Conservation (phyloP, 2,797 vertebrate genomes). For the Liasis olivaceus region DNA sequence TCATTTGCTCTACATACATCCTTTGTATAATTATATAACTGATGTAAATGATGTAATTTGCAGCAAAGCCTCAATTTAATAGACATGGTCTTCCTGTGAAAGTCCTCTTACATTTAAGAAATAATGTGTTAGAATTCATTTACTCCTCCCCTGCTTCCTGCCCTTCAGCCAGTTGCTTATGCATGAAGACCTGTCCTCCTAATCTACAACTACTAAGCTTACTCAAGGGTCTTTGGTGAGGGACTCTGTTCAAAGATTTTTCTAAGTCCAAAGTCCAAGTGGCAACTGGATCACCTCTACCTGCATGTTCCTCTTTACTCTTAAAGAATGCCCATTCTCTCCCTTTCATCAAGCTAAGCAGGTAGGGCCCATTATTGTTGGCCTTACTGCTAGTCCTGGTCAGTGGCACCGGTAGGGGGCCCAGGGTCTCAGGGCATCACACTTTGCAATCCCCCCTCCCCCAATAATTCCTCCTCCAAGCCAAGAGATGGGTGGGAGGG, state of each 20-base stretch:
- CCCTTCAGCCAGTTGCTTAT: neutral
- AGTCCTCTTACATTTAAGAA: neutral
- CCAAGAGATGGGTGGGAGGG: neutral
- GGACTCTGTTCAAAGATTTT: neutral
- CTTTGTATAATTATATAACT: neutral
- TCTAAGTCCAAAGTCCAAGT: neutral
- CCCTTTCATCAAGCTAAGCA: neutral
- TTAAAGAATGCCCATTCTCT: neutral
- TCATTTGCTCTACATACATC: neutral
- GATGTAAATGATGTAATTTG: neutral
- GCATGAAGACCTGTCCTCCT: neutral
- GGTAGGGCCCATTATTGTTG: neutral
- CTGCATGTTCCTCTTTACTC: neutral
- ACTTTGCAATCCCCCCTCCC: neutral
- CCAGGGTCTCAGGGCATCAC: neutral
- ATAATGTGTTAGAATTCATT: neutral
- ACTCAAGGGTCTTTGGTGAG: neutral
- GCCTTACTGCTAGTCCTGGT: neutral
- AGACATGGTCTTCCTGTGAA: neutral
- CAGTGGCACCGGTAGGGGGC: neutral
- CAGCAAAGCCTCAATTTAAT: neutral
- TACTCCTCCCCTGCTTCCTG: neutral
- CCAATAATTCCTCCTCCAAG: neutral
- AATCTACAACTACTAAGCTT: neutral
- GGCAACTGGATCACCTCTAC: neutral